Percentiles rank a stretch among this genome's conserved stretches.
These are phyloP conservation scores for Paradisaea rubra DNA, from an alignment of 2,113 vertebrate genomes.

Conservation along the genomic window DNA sequence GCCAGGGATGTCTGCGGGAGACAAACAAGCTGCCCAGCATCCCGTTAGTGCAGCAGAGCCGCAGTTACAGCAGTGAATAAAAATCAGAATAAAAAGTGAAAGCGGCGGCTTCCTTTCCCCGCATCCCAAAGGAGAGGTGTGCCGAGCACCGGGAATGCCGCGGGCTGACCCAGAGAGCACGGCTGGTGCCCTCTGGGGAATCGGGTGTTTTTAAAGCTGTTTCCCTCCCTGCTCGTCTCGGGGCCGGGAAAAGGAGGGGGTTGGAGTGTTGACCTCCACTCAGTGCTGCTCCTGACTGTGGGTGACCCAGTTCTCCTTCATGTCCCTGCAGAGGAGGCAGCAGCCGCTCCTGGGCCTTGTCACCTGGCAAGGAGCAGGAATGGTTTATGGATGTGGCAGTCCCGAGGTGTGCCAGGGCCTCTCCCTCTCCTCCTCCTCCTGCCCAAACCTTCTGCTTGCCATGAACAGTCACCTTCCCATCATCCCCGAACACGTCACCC, in stretches of 20 bases:
- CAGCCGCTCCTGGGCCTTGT: not conserved
- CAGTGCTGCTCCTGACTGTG: accelerated
- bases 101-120: not conserved
- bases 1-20: not conserved
- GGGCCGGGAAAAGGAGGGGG: not conserved
- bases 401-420: not conserved
- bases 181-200: not conserved
- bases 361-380: not conserved
- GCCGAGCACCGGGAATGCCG: not conserved
- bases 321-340: not conserved
- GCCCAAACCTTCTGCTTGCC: not conserved
- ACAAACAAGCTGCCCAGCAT: not conserved
- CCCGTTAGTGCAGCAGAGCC: not conserved
- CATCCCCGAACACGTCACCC: not conserved
- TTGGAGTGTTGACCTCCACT: not conserved
- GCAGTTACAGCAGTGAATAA: not conserved
- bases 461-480: not conserved
- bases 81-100: constrained; percentile 17
- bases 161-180: accelerated
- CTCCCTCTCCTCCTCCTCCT: not conserved
- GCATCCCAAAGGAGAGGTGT: not conserved
- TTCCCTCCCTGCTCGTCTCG: not conserved
- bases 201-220: not conserved
- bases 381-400: not conserved
- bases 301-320: accelerated